These are phyloP conservation scores for Prietella phreatophila DNA, from an alignment of 2,113 vertebrate genomes.

Conservation along the genomic window DNA sequence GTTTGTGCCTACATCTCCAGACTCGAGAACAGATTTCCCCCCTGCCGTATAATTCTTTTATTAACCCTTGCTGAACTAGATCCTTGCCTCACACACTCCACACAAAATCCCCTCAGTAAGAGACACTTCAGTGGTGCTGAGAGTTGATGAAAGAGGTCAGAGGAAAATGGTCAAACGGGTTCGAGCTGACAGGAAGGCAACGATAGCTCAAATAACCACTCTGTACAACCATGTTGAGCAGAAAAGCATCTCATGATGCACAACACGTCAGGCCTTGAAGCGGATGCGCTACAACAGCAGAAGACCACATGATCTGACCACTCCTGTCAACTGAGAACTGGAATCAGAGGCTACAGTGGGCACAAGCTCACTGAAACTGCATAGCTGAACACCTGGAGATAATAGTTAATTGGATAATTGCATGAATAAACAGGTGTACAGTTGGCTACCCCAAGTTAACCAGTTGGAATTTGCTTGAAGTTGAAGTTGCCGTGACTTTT, in stretches of 20 bases:
- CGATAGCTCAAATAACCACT: neutral
- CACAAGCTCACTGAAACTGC: neutral
- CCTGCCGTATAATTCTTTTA: neutral
- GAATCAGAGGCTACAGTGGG: too few relatives aligned
- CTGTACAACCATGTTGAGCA: neutral
- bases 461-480: neutral
- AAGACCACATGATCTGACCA: too few relatives aligned
- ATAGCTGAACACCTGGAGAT: neutral
- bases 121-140: neutral
- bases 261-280: neutral
- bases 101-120: neutral
- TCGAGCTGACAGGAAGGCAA: neutral
- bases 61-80: neutral
- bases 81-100: neutral
- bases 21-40: neutral
- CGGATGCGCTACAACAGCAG: too few relatives aligned
- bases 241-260: neutral
- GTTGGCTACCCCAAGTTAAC: neutral
- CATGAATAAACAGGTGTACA: neutral
- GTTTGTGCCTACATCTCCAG: neutral
- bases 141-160: neutral
- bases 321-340: too few relatives aligned
- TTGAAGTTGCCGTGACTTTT: neutral
- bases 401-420: neutral
- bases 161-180: neutral